Evolutionary conservation across 2,113 vertebrate species (phyloP).

Genomic region (Tachysurus vachellii): DNA sequence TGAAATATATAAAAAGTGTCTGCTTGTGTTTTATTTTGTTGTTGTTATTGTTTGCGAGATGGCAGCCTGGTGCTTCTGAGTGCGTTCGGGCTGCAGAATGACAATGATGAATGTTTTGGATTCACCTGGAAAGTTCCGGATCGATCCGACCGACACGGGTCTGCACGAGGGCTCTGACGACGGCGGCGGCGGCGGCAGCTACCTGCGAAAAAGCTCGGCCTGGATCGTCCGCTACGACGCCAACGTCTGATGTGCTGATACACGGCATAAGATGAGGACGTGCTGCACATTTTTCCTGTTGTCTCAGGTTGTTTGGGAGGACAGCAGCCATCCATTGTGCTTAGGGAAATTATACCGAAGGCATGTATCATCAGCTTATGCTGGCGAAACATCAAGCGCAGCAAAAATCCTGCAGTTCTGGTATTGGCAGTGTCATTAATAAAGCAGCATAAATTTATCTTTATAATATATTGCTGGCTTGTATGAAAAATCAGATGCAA

Average conservation of each 20-base stretch:
- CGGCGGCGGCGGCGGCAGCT: constrained; percentile 18
- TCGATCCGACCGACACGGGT: constrained; percentile 42
- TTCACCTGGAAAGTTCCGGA: constrained; percentile 42
- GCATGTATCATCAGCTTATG: constrained; percentile 41
- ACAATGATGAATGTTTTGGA: constrained; percentile 45
- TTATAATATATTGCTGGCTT: constrained; percentile 1
- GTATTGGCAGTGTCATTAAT: constrained; percentile 37
- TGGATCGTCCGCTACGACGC: neutral
- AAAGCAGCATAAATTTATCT: constrained; percentile 18
- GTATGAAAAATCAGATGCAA: constrained; percentile 7
- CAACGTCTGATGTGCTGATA: constrained; percentile 25
- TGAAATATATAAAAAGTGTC: neutral
- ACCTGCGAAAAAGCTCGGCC: constrained; percentile 19
- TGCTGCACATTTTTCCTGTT: constrained; percentile 42
- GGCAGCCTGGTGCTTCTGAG: constrained; percentile 10
- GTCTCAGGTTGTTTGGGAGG: constrained; percentile 39
- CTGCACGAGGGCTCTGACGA: constrained; percentile 21
- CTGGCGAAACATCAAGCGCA: constrained; percentile 27
- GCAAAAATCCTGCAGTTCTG: constrained; percentile 29
- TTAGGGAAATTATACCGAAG: constrained; percentile 37
- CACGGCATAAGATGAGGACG: neutral
- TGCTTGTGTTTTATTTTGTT: neutral
- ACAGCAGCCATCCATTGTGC: constrained; percentile 31
- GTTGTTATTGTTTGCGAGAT: constrained; percentile 2
- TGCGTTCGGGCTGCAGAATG: constrained; percentile 33